Conservation (phyloP, 1,140 invertebrate species). For the Belonocnema kinseyi region DNA sequence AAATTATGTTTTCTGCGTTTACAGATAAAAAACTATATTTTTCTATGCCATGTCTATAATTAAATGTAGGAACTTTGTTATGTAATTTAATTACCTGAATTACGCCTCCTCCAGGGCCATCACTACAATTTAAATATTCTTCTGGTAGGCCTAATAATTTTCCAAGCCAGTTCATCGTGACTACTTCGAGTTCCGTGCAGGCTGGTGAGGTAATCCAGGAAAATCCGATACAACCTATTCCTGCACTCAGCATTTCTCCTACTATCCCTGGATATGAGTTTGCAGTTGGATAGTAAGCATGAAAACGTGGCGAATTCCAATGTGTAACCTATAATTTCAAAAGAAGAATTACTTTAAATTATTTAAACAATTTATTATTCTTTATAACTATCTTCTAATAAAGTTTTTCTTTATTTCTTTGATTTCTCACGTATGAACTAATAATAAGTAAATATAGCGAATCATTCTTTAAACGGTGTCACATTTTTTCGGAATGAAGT, state of each 20-base stretch:
- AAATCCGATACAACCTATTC: slow-evolving; percentile 91
- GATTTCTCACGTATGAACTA: no score
- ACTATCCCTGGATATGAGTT: slow-evolving; percentile 91
- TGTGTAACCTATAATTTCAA: slow-evolving; percentile 85
- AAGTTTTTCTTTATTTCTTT: no score
- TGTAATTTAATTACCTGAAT: slow-evolving; percentile 82
- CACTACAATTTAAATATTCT: slow-evolving; percentile 85
- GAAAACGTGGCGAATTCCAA: slow-evolving; percentile 96
- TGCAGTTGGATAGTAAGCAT: slow-evolving; percentile 93
- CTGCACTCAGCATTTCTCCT: slow-evolving; percentile 90
- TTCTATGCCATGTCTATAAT: neutral
- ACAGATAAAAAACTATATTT: no score
- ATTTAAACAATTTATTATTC: no score
- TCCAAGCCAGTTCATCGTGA: slow-evolving; percentile 96
- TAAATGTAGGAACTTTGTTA: neutral
- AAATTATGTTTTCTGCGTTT: no score
- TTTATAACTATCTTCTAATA: no score
- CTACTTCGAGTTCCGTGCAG: slow-evolving; percentile 95
- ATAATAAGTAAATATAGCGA: no score
- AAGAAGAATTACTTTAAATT: neutral
- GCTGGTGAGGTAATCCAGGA: slow-evolving; percentile 94
- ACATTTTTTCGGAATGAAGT: no score
- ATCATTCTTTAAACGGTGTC: no score
- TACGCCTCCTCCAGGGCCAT: slow-evolving; percentile 91
- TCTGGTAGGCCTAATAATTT: slow-evolving; percentile 91